A percentile compares a stretch with the other conserved stretches of the same genome.
These are phyloP conservation scores for Physocephala rufipes DNA, from an alignment of 2,888 invertebrate genomes.

Conservation along the genomic window DNA sequence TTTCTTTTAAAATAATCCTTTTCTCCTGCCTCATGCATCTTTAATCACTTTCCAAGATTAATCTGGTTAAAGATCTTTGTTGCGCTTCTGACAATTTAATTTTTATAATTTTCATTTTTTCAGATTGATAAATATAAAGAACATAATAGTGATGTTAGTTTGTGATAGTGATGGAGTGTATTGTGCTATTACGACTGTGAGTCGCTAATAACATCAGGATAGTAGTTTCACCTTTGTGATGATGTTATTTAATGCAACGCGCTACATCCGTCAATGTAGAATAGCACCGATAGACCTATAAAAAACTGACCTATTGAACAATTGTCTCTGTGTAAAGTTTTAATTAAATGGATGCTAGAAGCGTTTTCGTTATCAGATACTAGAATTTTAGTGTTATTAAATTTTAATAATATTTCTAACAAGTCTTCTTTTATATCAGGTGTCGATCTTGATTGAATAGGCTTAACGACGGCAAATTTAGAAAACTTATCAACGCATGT, in stretches of 20 bases:
- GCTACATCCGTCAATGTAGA: conserved; percentile 41
- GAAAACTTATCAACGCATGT: conserved; percentile 35
- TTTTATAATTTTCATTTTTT: neutral
- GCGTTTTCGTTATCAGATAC: conserved; percentile 39
- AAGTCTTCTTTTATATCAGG: conserved; percentile 33
- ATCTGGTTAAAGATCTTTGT: conserved; percentile 14
- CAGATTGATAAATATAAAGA: neutral
- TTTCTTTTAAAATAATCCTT: conserved; percentile 17
- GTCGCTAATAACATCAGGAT: conserved; percentile 39
- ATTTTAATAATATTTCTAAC: conserved; percentile 30
- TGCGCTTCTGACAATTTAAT: conserved; percentile 14
- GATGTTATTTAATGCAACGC: conserved; percentile 41
- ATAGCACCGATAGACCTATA: conserved; percentile 38
- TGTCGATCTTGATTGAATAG: conserved; percentile 29
- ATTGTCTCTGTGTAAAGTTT: conserved; percentile 35
- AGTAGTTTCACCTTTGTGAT: conserved; percentile 38
- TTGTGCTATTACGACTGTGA: conserved; percentile 37
- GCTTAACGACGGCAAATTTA: conserved; percentile 31
- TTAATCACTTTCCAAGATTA: conserved; percentile 4
- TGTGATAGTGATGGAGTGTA: conserved; percentile 40
- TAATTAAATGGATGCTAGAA: conserved; percentile 30
- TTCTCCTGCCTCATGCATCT: conserved; percentile 3
- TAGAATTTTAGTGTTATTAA: conserved; percentile 36
- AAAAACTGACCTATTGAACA: conserved; percentile 31
- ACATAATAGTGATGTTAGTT: conserved; percentile 27